Percentiles rank a stretch among this genome's conserved stretches.
phyloP scores from a whole-genome alignment of 2,888 invertebrate species.

The Ophioninae sp. region DNA sequence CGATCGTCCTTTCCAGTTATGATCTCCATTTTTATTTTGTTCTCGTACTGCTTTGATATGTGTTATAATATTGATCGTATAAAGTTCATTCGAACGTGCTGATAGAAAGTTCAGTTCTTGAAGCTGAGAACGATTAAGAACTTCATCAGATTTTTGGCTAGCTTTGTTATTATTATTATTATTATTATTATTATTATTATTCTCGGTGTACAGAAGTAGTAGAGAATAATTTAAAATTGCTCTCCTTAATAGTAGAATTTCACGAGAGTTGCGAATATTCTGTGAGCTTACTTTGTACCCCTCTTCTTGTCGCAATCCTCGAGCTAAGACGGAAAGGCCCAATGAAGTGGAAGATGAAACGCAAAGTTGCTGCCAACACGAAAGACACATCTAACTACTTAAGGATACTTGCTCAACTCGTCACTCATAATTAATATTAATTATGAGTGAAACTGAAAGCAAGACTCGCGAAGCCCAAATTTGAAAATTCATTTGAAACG shows the following conservation, averaged over 20 bases:
- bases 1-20: neutral
- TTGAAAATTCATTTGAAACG: neutral
- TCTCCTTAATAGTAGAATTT: neutral
- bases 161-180: neutral
- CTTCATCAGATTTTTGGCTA: neutral
- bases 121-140: neutral
- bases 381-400: constrained; percentile 54
- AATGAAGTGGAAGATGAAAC: constrained; percentile 25
- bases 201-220: neutral
- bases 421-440: constrained; percentile 62
- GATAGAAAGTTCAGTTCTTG: neutral
- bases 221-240: neutral
- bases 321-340: neutral
- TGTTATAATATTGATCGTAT: neutral
- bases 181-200: neutral
- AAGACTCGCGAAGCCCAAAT: neutral
- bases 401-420: constrained; percentile 50
- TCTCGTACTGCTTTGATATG: neutral
- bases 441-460: neutral
- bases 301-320: neutral
- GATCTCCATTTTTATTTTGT: no score
- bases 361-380: constrained; percentile 55
- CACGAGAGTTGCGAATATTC: constrained; percentile 1
- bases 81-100: neutral
- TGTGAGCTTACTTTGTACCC: neutral